Evolutionary conservation across 2,797 vertebrate species (phyloP).

Genomic region (Rhincodon typus): DNA sequence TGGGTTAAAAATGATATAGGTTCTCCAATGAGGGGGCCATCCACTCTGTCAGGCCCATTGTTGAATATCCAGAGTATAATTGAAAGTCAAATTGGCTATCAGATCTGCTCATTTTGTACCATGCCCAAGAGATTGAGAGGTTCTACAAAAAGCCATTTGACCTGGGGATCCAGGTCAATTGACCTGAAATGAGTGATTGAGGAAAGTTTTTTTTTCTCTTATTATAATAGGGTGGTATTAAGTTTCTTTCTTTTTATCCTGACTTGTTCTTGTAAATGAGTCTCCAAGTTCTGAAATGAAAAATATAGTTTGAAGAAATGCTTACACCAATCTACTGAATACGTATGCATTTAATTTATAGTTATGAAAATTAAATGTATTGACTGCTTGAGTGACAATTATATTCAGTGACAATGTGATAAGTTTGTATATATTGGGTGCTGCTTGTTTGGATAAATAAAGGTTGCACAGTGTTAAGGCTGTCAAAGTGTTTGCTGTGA

Average conservation of each 20-base stretch:
- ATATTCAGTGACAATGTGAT: not conserved
- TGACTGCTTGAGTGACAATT: not conserved
- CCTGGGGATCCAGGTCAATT: not conserved
- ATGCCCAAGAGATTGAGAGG: too few relatives aligned
- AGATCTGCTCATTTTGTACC: too few relatives aligned
- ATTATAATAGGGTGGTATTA: not conserved
- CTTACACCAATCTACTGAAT: not conserved
- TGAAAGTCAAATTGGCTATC: too few relatives aligned
- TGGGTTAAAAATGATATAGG: not conserved
- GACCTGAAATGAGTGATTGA: not conserved
- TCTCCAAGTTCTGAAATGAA: not conserved
- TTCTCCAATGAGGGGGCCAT: not conserved
- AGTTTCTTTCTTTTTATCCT: not conserved
- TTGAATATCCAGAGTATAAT: too few relatives aligned
- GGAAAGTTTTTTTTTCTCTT: not conserved
- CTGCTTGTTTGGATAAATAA: not conserved
- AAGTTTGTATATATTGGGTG: not conserved
- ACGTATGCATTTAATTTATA: not conserved
- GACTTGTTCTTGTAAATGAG: not conserved
- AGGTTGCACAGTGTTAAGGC: not conserved
- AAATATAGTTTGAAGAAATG: not conserved
- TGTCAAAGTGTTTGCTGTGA: not conserved
- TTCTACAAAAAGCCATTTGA: not conserved
- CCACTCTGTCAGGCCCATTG: not conserved
- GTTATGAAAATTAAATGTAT: not conserved